Conservation (phyloP, 2,113 vertebrate species). For the Spheniscus mendiculus region DNA sequence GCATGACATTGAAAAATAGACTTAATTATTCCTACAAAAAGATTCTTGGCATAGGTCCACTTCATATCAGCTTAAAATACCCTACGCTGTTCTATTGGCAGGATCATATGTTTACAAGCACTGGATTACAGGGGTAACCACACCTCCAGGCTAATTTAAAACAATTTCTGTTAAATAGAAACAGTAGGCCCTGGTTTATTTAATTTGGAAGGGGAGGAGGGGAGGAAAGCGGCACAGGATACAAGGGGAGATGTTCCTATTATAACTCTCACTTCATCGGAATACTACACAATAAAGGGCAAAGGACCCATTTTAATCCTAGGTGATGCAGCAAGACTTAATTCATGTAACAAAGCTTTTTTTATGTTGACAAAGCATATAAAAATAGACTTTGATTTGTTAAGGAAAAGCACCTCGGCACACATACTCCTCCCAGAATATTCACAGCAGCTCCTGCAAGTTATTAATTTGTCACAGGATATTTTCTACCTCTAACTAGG, state of each 20-base stretch:
- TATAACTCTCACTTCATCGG: background rate
- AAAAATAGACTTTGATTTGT: slow-evolving; percentile 13
- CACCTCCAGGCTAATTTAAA: slow-evolving; percentile 56
- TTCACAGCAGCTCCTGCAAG: background rate
- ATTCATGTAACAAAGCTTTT: background rate
- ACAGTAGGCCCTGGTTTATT: background rate
- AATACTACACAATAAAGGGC: background rate
- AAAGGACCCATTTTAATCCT: slow-evolving; percentile 9
- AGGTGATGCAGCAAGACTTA: background rate
- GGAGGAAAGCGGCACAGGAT: background rate
- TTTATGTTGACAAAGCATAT: background rate
- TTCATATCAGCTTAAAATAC: slow-evolving; percentile 52
- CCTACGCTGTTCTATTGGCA: background rate
- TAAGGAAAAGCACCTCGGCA: background rate
- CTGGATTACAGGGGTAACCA: slow-evolving; percentile 46
- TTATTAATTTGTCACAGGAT: background rate
- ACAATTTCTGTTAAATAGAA: slow-evolving; percentile 52
- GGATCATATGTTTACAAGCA: slow-evolving; percentile 42
- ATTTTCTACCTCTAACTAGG: background rate
- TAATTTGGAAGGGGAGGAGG: background rate
- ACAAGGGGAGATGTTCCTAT: background rate
- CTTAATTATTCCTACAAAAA: slow-evolving; percentile 50
- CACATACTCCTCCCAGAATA: background rate
- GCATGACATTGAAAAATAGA: slow-evolving; percentile 54
- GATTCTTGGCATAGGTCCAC: slow-evolving; percentile 17